Evolutionary conservation across 2,113 vertebrate species (phyloP).

Genomic region (Athene cunicularia): DNA sequence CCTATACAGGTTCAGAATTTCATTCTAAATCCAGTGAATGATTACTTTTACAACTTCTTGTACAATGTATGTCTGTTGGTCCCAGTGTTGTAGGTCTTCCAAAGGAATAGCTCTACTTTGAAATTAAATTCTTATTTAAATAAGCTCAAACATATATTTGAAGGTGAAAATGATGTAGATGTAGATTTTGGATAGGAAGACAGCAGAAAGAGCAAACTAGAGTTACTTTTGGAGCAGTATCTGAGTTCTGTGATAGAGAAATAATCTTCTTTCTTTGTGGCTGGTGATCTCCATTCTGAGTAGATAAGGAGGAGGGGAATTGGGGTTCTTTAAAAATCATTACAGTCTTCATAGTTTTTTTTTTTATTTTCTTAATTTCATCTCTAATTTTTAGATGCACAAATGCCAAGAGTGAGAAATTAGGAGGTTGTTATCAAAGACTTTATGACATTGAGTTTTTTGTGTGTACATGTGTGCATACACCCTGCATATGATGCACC

Average conservation of each 20-base stretch:
- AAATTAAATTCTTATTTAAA: neutral
- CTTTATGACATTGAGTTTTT: neutral
- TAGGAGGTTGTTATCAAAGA: neutral
- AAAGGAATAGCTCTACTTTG: neutral
- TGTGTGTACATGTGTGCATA: neutral
- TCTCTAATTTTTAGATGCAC: neutral
- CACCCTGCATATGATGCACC: neutral
- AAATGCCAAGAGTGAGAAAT: neutral
- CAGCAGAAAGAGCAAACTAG: neutral
- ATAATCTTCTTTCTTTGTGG: neutral
- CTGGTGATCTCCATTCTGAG: neutral
- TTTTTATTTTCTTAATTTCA: neutral
- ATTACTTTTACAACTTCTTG: neutral
- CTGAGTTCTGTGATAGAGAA: neutral
- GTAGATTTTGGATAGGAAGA: neutral
- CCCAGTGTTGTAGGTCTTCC: neutral
- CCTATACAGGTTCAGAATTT: neutral
- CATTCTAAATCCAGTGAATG: neutral
- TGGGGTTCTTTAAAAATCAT: neutral
- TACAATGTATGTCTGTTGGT: neutral
- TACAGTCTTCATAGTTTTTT: neutral
- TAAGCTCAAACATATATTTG: neutral
- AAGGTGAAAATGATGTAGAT: neutral
- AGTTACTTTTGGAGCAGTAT: neutral
- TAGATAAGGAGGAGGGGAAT: neutral